phyloP scores from a whole-genome alignment of 2,888 invertebrate genomes.

The Metallyticus violacea region DNA sequence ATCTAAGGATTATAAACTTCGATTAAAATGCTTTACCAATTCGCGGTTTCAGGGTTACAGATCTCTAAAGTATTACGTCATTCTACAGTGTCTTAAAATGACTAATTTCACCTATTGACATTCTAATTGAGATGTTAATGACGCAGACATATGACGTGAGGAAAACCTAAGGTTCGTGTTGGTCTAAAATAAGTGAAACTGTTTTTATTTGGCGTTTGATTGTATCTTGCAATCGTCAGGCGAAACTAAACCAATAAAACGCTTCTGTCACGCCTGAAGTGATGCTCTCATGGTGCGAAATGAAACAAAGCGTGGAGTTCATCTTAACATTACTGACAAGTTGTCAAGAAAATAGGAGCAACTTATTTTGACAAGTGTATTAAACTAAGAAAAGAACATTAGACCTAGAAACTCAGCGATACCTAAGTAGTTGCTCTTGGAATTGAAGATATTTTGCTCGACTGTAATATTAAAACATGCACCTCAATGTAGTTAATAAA shows the following conservation, averaged over 20 bases:
- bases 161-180: too few relatives aligned
- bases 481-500: too few relatives aligned
- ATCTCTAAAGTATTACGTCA: too few relatives aligned
- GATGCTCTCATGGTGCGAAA: not conserved
- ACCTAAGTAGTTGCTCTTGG: too few relatives aligned
- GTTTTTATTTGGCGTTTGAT: not conserved
- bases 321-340: not conserved
- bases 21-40: too few relatives aligned
- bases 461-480: too few relatives aligned
- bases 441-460: too few relatives aligned
- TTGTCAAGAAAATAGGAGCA: not conserved
- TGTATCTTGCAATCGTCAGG: not conserved
- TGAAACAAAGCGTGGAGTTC: not conserved
- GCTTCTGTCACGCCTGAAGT: not conserved
- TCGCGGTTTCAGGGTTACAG: too few relatives aligned
- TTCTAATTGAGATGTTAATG: not conserved
- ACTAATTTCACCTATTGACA: not conserved
- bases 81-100: too few relatives aligned
- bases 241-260: not conserved
- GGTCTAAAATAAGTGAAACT: not conserved
- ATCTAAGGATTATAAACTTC: too few relatives aligned
- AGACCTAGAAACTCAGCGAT: too few relatives aligned
- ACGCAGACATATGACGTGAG: not conserved
- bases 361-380: not conserved
- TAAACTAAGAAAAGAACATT: too few relatives aligned